Percentiles rank a stretch among this genome's conserved stretches.
Conservation (phyloP, 2,113 vertebrate genomes). For the Calyptommatus sinebrachiatus region DNA sequence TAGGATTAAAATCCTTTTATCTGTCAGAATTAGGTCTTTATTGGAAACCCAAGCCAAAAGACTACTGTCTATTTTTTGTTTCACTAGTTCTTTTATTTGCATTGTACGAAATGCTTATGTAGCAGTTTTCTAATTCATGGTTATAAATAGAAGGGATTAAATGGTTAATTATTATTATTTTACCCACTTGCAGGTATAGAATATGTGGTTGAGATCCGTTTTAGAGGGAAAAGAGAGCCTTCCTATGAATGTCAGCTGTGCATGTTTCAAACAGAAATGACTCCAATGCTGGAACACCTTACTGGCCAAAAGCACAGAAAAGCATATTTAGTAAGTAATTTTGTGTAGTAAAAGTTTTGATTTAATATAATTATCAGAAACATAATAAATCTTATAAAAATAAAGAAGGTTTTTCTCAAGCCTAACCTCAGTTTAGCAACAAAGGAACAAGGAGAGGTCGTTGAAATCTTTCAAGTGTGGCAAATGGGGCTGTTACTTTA, state of each 20-base stretch:
- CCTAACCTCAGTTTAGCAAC: not conserved
- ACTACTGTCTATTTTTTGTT: too few relatives aligned
- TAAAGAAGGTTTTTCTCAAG: not conserved
- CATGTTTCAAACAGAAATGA: conserved; percentile 47
- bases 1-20: too few relatives aligned
- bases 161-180: too few relatives aligned
- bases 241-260: conserved; percentile 59
- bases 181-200: conserved; percentile 53
- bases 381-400: not conserved
- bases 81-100: too few relatives aligned
- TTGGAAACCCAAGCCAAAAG: too few relatives aligned
- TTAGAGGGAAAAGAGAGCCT: conserved; percentile 47
- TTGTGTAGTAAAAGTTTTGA: not conserved
- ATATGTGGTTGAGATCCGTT: conserved; percentile 57
- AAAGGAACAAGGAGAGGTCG: too few relatives aligned
- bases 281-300: conserved; percentile 63
- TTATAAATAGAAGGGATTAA: too few relatives aligned
- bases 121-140: too few relatives aligned
- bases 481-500: too few relatives aligned
- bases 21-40: too few relatives aligned
- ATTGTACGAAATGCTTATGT: too few relatives aligned
- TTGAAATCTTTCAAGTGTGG: too few relatives aligned
- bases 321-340: conserved; percentile 53
- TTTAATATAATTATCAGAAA: not conserved
- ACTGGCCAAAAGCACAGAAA: conserved; percentile 62